Conservation (phyloP, 2,888 invertebrate species). For the Balanococcus diminutus region DNA sequence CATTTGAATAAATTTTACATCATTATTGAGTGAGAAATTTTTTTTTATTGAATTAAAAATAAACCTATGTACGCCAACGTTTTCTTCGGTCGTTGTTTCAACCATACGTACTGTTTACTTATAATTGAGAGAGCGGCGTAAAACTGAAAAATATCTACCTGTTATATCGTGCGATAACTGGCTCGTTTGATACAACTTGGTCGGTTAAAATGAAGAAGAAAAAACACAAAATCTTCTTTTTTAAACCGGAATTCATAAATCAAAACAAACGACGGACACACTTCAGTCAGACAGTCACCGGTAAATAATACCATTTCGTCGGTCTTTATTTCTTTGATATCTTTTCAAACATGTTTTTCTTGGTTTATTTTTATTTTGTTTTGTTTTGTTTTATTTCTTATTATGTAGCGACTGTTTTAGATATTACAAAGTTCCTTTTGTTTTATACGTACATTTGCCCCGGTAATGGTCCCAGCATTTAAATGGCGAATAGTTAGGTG, state of each 20-base stretch:
- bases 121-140: slow-evolving; percentile 25
- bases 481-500: slow-evolving; percentile 7
- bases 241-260: slow-evolving; percentile 54
- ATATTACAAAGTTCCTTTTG: slow-evolving; percentile 40
- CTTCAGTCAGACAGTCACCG: slow-evolving; percentile 54
- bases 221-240: slow-evolving; percentile 53
- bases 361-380: slow-evolving; percentile 33
- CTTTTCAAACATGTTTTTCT: slow-evolving; percentile 52
- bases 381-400: slow-evolving; percentile 41
- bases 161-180: slow-evolving; percentile 51
- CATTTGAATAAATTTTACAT: not conserved
- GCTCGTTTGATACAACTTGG: slow-evolving; percentile 37
- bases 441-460: slow-evolving; percentile 17
- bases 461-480: slow-evolving; percentile 17
- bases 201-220: slow-evolving; percentile 34
- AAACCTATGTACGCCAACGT: not conserved
- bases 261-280: slow-evolving; percentile 55
- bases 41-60: not conserved
- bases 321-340: slow-evolving; percentile 51
- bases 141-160: slow-evolving; percentile 36
- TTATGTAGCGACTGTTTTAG: slow-evolving; percentile 40
- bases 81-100: not conserved
- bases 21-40: not conserved
- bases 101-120: slow-evolving; percentile 2
- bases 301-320: slow-evolving; percentile 53